Percentiles rank a stretch among this genome's conserved stretches.
Conservation (phyloP, 2,888 invertebrate species). For the Euphydryas editha region DNA sequence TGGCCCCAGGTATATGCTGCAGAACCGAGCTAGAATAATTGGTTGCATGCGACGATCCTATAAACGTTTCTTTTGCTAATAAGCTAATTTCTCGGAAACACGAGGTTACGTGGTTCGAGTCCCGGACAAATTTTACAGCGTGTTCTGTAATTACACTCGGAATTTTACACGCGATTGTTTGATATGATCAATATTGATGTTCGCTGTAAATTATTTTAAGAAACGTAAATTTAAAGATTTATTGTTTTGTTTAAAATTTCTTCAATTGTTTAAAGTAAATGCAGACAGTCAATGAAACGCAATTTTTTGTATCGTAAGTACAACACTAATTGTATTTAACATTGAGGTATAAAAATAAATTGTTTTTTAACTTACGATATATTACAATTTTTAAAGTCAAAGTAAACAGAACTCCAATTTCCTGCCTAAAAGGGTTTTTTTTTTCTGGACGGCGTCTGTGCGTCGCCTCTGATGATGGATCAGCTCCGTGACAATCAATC, state of each 20-base stretch:
- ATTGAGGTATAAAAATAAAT: too few species aligned
- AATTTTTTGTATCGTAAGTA: background rate
- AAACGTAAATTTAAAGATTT: background rate
- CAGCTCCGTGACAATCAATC: slow-evolving; percentile 47
- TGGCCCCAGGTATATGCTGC: slow-evolving; percentile 28
- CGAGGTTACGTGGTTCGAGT: slow-evolving; percentile 41
- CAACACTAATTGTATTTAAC: too few species aligned
- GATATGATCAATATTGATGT: slow-evolving; percentile 18
- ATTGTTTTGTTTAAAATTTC: background rate
- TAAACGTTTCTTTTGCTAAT: slow-evolving; percentile 48
- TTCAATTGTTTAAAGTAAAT: background rate
- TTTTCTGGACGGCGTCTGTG: slow-evolving; percentile 38
- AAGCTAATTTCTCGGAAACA: slow-evolving; percentile 47
- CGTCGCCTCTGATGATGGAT: slow-evolving; percentile 46
- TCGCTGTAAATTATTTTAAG: slow-evolving; percentile 5
- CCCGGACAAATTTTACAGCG: slow-evolving; percentile 45
- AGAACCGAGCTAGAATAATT: slow-evolving; percentile 32
- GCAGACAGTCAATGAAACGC: background rate
- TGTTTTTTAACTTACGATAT: too few species aligned
- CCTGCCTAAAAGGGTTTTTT: slow-evolving; percentile 47
- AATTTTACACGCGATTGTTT: slow-evolving; percentile 31
- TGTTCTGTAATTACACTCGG: slow-evolving; percentile 40
- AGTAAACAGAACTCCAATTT: background rate
- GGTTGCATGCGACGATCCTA: slow-evolving; percentile 50
- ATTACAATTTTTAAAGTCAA: background rate